Base-by-base conservation (phyloP, 2,888 invertebrate genomes). In the Eupelmus urozonus region DNA sequence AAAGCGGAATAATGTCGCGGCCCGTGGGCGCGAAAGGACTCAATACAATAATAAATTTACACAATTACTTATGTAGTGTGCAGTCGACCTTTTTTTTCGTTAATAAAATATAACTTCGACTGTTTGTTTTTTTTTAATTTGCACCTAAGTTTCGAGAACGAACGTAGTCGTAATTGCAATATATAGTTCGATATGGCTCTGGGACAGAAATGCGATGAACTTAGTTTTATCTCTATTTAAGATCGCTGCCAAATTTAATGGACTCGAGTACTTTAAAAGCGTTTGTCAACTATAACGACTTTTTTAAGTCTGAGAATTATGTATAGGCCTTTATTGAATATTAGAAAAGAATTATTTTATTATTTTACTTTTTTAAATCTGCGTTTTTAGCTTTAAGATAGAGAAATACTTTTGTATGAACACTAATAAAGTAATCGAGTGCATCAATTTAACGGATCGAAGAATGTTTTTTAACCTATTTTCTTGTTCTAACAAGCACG, bases 61-160 rank as follows among this genome's bases (percentile, higher is more conserved):
- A 40, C 23, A 18, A 67, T 67, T 18, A 34, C 34, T 49, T 16
- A 20, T 23, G n/a, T 23, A 71, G 57, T 62, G 40, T 62, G 18
- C 49, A 70, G 67, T 74, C 69, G 78, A 78, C 2, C 16, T 49
- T 16, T 45, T 42, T 42, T 53, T 72, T 51, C 18, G n/a, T 62
- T 62, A 55, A n/a, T 69, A 65, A 75, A 79, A 66, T n/a, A n/a
- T 66, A 78, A 53, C 51, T 66, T 74, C 74, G 78, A 78, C 70
- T 65, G 51, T 20, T 11, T 49, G 16, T 49, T 16, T 49, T 16
- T 49, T 18, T 42, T 49, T 11, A 5, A 69, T 78, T 78, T 78
- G 63, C 78, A 74, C 57, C 70, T 66, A 75, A 75, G 63, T 73
- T 69, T 73, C 67, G n/a, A 57, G 67, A 78, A 62, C 73, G 20